Evolutionary conservation across 2,888 invertebrate species (phyloP), one percentile per base, ranked within the genome.

Genomic region (Parnassius apollo): DNA sequence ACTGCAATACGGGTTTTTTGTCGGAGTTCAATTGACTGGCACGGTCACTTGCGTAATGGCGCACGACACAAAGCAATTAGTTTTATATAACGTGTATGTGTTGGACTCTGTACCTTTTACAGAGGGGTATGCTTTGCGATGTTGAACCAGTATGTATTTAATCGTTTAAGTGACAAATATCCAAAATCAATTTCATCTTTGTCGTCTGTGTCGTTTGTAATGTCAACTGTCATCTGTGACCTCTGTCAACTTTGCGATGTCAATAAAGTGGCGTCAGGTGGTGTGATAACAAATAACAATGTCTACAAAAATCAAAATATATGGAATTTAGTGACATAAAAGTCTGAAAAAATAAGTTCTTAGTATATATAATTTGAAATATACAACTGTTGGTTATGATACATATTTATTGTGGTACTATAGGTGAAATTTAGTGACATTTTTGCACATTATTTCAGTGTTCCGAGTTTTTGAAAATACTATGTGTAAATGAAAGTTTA

Each of bases 201-300:
- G 10, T 35, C 12, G n/a, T 53, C 53, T 53, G 42, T 52, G 12
- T 52, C 1, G 35, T 52, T n/a, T 18, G 22, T 53, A 57, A 59
- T 62, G 67, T 61, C 66, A 69, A 44, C 57, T 65, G 66, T 64
- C 66, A 65, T 60, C 35, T 35, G 35, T 35, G 7, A 35, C 35
- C 1, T 4, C 7, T 35, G 35, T 7, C 35, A 35, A 7, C 35
- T 25, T 4, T 3, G 4, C 25, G 25, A 25, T 25, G 25, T 25
- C 2, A 25, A 25, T 3, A 25, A 50, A 55, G 8, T 59, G 56
- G 46, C 25, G 66, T 66, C 54, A 49, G 8, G 69, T 70, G 69
- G 71, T 68, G 70, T 65, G 61, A 68, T 64, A 35, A 35, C 35
- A 35, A 35, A 35, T 35, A 69, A 70, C 69, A 69, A 69, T n/a